Conservation (phyloP, 2,888 invertebrate genomes). For the Brenthis daphne region DNA sequence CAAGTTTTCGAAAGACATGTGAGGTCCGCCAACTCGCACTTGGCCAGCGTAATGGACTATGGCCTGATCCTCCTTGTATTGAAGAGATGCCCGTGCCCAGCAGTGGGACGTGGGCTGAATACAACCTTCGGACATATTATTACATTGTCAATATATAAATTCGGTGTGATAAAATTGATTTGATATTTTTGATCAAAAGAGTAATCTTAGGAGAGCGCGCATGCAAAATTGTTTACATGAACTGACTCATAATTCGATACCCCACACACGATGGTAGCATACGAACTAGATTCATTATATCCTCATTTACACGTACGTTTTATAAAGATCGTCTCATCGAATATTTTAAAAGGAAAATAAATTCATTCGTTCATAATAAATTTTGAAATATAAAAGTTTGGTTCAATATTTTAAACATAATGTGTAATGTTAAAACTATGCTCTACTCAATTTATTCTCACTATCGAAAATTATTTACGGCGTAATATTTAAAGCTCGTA, state of each 20-base stretch:
- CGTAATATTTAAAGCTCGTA: constrained; percentile 32
- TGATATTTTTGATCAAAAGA: constrained; percentile 11
- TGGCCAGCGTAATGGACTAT: too few species aligned
- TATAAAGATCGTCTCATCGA: constrained; percentile 40
- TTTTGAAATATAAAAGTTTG: not conserved
- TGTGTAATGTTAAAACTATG: not conserved
- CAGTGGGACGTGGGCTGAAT: too few species aligned
- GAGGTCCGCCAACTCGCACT: too few species aligned
- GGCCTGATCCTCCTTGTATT: too few species aligned
- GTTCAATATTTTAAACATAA: not conserved
- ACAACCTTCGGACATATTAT: too few species aligned
- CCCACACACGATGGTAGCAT: constrained; percentile 50
- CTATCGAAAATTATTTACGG: constrained; percentile 23
- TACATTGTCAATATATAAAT: not conserved
- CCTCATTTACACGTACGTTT: constrained; percentile 54
- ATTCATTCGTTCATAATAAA: not conserved
- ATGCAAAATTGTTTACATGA: constrained; percentile 34
- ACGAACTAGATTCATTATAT: constrained; percentile 55
- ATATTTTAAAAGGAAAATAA: not conserved
- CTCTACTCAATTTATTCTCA: not conserved
- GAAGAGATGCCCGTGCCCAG: too few species aligned
- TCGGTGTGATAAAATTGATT: not conserved
- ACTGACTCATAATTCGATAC: constrained; percentile 60
- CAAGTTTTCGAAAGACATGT: too few species aligned
- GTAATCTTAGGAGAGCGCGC: constrained; percentile 26